phyloP scores from a whole-genome alignment of 2,888 invertebrate species.

The Mythimna albipuncta region DNA sequence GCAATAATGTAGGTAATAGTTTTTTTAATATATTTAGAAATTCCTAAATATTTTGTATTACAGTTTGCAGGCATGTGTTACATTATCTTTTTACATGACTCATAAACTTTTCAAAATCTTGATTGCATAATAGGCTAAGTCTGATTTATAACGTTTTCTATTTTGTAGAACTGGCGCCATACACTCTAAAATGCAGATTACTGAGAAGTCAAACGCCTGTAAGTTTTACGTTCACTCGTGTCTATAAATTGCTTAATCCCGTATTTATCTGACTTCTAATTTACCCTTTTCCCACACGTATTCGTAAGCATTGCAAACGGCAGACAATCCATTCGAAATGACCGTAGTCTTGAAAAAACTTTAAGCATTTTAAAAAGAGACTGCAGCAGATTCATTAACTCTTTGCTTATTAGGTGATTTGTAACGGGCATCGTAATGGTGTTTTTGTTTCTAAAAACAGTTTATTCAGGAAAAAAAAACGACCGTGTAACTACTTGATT shows the following conservation, averaged over 20 bases:
- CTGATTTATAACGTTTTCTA: constrained; percentile 4
- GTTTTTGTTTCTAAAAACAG: constrained; percentile 46
- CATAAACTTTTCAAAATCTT: neutral
- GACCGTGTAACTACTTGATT: constrained; percentile 37
- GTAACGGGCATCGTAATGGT: constrained; percentile 56
- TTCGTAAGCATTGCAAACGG: constrained; percentile 37
- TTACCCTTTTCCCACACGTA: constrained; percentile 57
- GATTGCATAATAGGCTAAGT: neutral
- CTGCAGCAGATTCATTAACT: constrained; percentile 54
- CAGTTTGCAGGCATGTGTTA: neutral
- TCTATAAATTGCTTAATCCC: constrained; percentile 51
- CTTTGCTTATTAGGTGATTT: constrained; percentile 61
- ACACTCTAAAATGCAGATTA: constrained; percentile 23
- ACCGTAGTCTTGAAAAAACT: constrained; percentile 37
- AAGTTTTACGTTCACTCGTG: constrained; percentile 25
- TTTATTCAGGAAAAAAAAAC: constrained; percentile 37
- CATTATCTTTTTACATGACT: neutral
- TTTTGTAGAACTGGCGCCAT: constrained; percentile 1
- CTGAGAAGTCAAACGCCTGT: constrained; percentile 10
- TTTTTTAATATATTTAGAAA: neutral
- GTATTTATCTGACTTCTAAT: constrained; percentile 51
- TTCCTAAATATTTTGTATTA: neutral
- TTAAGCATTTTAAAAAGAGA: constrained; percentile 45
- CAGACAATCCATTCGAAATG: constrained; percentile 57
- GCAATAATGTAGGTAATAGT: neutral